Base-by-base conservation (phyloP, 2,113 vertebrate species). In the Perca fluviatilis region DNA sequence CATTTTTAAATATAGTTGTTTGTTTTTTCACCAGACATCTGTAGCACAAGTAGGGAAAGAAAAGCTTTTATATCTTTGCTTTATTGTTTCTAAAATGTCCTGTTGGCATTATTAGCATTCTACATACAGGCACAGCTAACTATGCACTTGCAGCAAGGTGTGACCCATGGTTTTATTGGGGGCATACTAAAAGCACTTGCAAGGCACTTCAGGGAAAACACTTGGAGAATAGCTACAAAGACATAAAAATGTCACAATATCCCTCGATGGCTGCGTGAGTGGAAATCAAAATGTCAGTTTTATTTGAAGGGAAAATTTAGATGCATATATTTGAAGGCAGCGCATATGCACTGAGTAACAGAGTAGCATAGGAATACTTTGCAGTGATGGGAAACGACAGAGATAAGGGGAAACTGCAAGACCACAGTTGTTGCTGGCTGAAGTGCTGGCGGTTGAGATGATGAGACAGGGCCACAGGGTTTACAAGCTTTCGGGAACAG, bases 391-490 rank as follows among this genome's bases (percentile, higher is more conserved):
- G 25, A 67, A 61, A 74, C n/a, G 58, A 64, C 36, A 43, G 54
- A 62, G 72, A 80, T 77, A 51, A 64, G 71, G 62, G 21, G 47
- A 66, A 71, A 56, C 18, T 49, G 36, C 33, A 77, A 25, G 27
- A 57, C 77, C 62, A 13, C 60, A 33, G 58, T 30, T 76, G 66
- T 33, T 69, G 65, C 61, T 75, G 18, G 43, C 83, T 83, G 14
- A 69, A 74, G 58, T 72, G 75, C 56, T 77, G 56, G 19, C 56
- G 74, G 81, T 76, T 79, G 54, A 75, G 56, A 82, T 74, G 40
- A 33, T 78, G 58, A 86, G 58, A 66, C 23, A 33, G 40, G 43
- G 63, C 47, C 47, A 69, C 33, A 60, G 5, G 72, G 12, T 54
- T 65, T 81, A 50, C 63, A 60, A 21, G 25, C 53, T 70, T 43